Evolutionary conservation across 1,140 invertebrate species (phyloP).

Genomic region (Brachionus manjavacas): DNA sequence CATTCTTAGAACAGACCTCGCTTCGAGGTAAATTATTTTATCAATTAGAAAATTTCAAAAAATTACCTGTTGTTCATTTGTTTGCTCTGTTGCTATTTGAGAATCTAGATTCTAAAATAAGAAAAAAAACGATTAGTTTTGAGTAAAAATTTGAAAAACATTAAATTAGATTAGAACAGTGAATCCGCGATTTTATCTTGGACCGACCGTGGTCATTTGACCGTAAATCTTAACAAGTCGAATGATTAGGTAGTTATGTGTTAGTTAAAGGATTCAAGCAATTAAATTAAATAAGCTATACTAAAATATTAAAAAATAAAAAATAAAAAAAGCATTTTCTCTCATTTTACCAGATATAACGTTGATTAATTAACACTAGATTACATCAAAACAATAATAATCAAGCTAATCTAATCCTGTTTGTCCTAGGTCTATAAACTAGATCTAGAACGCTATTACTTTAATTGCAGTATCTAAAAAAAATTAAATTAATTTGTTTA

Average conservation of each 20-base stretch:
- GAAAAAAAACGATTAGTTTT: neutral
- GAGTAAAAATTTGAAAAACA: neutral
- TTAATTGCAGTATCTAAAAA: neutral
- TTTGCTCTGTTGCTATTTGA: neutral
- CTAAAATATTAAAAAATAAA: neutral
- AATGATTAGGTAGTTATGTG: slow-evolving; percentile 3
- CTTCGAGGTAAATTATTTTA: neutral
- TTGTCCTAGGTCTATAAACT: neutral
- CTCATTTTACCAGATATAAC: neutral
- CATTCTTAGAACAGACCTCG: neutral
- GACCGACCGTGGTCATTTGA: neutral
- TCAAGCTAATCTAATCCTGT: neutral
- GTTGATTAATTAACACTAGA: neutral
- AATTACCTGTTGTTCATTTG: neutral
- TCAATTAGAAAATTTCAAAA: neutral
- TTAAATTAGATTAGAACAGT: slow-evolving; percentile 19
- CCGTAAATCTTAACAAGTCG: neutral
- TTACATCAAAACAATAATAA: neutral
- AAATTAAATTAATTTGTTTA: neutral
- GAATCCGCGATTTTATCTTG: neutral
- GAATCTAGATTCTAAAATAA: neutral
- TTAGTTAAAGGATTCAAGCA: neutral
- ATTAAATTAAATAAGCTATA: neutral
- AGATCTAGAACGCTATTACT: neutral
- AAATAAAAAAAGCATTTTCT: neutral